Percentiles rank a stretch among this genome's conserved stretches.
phyloP scores from a whole-genome alignment of 2,113 vertebrate species.

The Alaudala cheleensis region DNA sequence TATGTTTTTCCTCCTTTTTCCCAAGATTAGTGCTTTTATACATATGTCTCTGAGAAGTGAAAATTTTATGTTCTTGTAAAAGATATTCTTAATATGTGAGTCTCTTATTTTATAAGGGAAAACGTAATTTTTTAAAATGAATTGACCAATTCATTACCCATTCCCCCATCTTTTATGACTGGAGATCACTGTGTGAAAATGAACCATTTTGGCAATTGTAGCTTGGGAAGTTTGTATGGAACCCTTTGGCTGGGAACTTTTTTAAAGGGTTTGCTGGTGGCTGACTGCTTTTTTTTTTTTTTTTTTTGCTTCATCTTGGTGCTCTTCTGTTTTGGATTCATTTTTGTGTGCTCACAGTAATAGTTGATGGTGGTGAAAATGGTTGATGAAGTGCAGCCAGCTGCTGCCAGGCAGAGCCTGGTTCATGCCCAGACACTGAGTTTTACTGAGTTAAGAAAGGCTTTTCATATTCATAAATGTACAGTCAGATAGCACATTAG shows the following conservation, averaged over 20 bases:
- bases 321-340: not conserved
- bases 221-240: not conserved
- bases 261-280: not conserved
- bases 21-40: not conserved
- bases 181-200: not conserved
- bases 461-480: not conserved
- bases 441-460: not conserved
- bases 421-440: not conserved
- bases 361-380: not conserved
- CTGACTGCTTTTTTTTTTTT: not conserved
- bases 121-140: not conserved
- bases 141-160: not conserved
- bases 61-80: not conserved
- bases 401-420: not conserved
- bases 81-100: not conserved
- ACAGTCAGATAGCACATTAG: not conserved
- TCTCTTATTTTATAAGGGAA: not conserved
- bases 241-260: not conserved
- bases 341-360: not conserved
- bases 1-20: not conserved
- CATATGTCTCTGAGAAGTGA: accelerated
- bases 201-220: not conserved
- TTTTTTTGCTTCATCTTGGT: not conserved
- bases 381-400: not conserved
- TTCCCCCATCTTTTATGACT: not conserved